Base-by-base conservation (phyloP, 2,888 invertebrate genomes). In the Xestia sexstrigata region DNA sequence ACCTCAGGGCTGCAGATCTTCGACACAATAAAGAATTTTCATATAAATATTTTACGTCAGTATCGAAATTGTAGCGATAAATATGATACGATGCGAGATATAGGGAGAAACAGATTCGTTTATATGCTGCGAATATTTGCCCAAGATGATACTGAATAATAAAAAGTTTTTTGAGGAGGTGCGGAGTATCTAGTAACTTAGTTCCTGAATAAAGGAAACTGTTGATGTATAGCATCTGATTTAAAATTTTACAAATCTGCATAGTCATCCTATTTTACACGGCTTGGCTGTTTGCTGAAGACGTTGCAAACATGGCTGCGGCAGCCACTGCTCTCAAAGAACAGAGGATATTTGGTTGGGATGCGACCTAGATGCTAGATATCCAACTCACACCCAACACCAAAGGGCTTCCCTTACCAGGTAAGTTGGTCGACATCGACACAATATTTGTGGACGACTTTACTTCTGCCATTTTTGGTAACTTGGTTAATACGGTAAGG, bases 1-100 rank as follows among this genome's bases (percentile, higher is more conserved):
- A 70, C 73, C 60, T 79, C 77, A 87, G 84, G 88, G 88, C 65
- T 88, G 85, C 69, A 80, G 74, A 83, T 82, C 75, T 60, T 86
- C 76, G 74, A 79, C 69, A 85, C 78, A 77, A 81, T 81, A 72
- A 74, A 66, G 72, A 83, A 83, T 68, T 78, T 78, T 83, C 74
- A 78, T 70, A 85, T 85, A 82, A 83, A 85, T 83, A 85, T 83
- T 85, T 70, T 77, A 84, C 55, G 70, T 70, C 70, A 77, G 74
- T 83, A 84, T 83, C 67, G 75, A 77, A 65, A 79, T 76, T 75
- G 70, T 71, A 47, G 79, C 75, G 70, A 80, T 78, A 73, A 83
- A 82, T 85, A 79, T 84, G 73, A 76, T 65, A 58, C 49, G 47
- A 74, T 77, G 60, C 55, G 60, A 20, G 42, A 65, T 26, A n/a